Conservation (phyloP, 2,113 vertebrate genomes). For the Lanius ludovicianus region DNA sequence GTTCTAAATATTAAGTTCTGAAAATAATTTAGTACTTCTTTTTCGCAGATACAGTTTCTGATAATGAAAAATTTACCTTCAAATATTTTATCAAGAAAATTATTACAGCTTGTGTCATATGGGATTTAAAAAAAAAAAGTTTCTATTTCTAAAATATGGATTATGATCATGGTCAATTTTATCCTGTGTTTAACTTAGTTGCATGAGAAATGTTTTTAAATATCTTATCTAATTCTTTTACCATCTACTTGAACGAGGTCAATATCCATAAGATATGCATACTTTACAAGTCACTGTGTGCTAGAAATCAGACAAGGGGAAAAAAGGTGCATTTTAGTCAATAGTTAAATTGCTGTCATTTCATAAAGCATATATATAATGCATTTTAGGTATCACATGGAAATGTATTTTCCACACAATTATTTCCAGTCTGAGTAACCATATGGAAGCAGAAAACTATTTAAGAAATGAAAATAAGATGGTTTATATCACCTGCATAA, state of each 20-base stretch:
- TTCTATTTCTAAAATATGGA: not conserved
- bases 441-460: constrained; percentile 75
- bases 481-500: constrained; percentile 81
- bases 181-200: not conserved
- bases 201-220: constrained; percentile 31
- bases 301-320: not conserved
- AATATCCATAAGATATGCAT: not conserved
- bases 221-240: not conserved
- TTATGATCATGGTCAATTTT: constrained; percentile 16
- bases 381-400: constrained; percentile 59
- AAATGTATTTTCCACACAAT: constrained; percentile 72
- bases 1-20: not conserved
- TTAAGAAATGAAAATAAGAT: constrained; percentile 76
- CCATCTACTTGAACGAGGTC: not conserved
- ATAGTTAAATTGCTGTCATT: not conserved
- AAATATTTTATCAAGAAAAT: not conserved
- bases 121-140: not conserved
- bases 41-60: not conserved
- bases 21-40: not conserved
- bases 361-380: not conserved
- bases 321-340: not conserved
- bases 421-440: constrained; percentile 70
- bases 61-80: not conserved
- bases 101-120: not conserved
- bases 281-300: not conserved